These are phyloP conservation scores for Sapajus apella DNA, from an alignment of 2,113 vertebrate genomes.

Conservation along the genomic window DNA sequence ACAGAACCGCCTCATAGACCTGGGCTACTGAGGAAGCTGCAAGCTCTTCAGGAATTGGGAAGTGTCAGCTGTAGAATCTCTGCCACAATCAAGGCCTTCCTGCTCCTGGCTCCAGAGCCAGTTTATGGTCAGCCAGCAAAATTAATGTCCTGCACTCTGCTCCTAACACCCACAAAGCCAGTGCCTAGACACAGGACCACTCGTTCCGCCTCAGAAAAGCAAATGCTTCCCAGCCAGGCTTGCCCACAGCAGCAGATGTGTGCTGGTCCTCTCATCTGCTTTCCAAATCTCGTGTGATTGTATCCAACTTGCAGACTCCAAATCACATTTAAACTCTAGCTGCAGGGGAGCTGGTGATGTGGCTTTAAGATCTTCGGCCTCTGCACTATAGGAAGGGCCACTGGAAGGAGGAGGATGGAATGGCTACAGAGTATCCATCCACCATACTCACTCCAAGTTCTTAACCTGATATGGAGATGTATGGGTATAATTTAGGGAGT, in stretches of 20 bases:
- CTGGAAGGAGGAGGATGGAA: background rate
- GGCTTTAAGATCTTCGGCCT: background rate
- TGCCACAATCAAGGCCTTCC: background rate
- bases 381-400: rapidly evolving
- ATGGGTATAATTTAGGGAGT: background rate
- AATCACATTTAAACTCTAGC: background rate
- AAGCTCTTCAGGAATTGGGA: background rate
- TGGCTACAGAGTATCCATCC: background rate
- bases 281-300: background rate
- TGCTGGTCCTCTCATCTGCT: background rate
- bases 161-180: background rate
- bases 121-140: background rate
- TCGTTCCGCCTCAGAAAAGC: background rate
- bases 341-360: background rate
- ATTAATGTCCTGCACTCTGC: background rate
- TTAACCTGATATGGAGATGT: background rate
- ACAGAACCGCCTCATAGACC: background rate
- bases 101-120: background rate
- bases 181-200: background rate
- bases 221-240: background rate
- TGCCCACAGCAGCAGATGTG: background rate
- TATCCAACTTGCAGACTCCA: background rate
- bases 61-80: background rate
- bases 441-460: background rate
- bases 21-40: background rate